Base-by-base conservation (phyloP, 2,888 invertebrate genomes). In the Dasypolia templi region DNA sequence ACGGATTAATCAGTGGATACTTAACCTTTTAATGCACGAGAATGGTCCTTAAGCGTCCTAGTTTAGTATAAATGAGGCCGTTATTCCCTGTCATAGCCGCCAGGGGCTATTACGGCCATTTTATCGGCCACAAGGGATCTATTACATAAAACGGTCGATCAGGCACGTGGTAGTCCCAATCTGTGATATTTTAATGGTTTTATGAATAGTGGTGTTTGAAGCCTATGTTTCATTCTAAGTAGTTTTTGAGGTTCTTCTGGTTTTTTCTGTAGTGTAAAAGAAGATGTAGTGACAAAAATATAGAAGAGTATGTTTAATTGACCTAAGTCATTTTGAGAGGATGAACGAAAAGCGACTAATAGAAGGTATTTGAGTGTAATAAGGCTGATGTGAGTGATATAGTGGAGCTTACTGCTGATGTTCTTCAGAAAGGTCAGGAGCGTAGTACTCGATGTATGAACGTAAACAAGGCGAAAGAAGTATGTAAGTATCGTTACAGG, bases 91-190 rank as follows among this genome's bases (percentile, higher is more conserved):
- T 69, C 49, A 72, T 72, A 63, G 73, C 83, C 70, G 65, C 74
- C 39, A 64, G 79, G 64, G 71, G 77, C 75, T 74, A 83, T 86
- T 85, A 85, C 69, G n/a, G 44, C 63, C 64, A 77, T 79, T 83
- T 85, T 82, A 85, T 85, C 67, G 73, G 64, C 55, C 86, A 58
- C 77, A 64, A 32, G 84, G 68, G 85, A 77, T 32, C 77, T 59
- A 75, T 85, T 84, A 85, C 72, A 65, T 75, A 77, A 79, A 77
- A 83, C 74, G 86, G 83, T 77, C 76, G 83, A 85, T 85, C 81
- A 71, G 70, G 42, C 67, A 55, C 76, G 56, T 39, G 39, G 58
- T 64, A 66, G 72, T 75, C 64, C 71, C 63, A 72, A 76, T 79
- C 72, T 83, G 72, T 69, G 70, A 72, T 85, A 56, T 81, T 84